Conservation (phyloP, 2,888 invertebrate genomes). For the Idaea dimidiata region DNA sequence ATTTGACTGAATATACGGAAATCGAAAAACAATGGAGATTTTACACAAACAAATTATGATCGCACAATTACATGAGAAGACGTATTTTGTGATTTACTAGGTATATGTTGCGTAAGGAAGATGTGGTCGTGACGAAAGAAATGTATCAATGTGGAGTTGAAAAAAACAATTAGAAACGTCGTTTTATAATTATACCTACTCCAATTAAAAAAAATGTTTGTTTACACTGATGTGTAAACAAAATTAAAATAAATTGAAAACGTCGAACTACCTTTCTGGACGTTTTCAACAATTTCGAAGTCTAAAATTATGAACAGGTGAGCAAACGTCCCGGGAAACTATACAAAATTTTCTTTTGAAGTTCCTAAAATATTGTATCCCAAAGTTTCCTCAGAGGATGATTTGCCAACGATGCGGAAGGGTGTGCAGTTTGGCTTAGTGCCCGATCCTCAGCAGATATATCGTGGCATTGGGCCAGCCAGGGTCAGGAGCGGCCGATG, state of each 20-base stretch:
- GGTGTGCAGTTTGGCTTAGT: slow-evolving; percentile 60
- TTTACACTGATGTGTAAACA: neutral
- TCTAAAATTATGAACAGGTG: slow-evolving; percentile 12
- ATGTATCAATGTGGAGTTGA: neutral
- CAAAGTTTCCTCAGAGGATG: slow-evolving; percentile 52
- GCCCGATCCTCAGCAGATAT: slow-evolving; percentile 56
- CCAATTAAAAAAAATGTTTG: neutral
- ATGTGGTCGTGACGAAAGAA: neutral
- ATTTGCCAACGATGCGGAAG: slow-evolving; percentile 73
- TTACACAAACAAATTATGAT: neutral
- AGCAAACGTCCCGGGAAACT: slow-evolving; percentile 2
- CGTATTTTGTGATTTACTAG: neutral
- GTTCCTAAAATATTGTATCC: slow-evolving; percentile 30
- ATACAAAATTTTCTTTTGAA: slow-evolving; percentile 14
- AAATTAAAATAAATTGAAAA: neutral
- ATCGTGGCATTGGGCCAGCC: slow-evolving; percentile 78
- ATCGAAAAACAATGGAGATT: neutral
- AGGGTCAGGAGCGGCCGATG: slow-evolving; percentile 79
- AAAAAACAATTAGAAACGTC: neutral
- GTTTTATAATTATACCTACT: neutral
- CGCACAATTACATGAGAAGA: neutral
- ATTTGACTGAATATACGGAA: slow-evolving; percentile 1
- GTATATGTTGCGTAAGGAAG: neutral
- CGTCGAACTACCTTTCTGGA: neutral
- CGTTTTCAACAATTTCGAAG: neutral